These are phyloP conservation scores for Phenganax subtilis DNA, from an alignment of 92 coral and sea anemone species.

Conservation along the genomic window DNA sequence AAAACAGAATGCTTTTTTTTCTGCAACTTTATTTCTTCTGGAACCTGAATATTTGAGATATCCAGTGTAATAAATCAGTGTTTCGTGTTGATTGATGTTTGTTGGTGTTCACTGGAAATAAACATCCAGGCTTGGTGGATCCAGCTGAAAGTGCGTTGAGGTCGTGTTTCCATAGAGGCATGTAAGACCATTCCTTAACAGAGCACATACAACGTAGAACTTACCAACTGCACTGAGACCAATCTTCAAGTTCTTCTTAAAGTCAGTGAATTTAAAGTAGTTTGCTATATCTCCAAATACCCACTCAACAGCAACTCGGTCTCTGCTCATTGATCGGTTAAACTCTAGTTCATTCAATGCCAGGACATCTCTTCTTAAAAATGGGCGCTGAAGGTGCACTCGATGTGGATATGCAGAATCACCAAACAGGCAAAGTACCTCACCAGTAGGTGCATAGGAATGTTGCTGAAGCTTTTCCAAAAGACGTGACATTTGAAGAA, in stretches of 20 bases:
- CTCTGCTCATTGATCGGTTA: constrained; percentile 15
- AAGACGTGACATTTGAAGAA: not conserved
- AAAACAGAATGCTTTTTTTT: too few species aligned
- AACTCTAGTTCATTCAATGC: not conserved
- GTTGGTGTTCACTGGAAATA: constrained; percentile 1
- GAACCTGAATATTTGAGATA: too few species aligned
- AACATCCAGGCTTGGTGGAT: constrained; percentile 3
- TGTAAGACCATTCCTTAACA: not conserved
- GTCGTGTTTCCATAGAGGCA: constrained; percentile 11
- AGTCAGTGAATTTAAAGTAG: constrained; percentile 11
- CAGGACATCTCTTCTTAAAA: not conserved
- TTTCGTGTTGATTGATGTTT: too few species aligned
- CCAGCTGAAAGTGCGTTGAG: not conserved
- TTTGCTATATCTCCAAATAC: constrained; percentile 16
- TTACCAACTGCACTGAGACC: constrained; percentile 8
- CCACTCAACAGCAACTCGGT: constrained; percentile 13
- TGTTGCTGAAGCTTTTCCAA: not conserved
- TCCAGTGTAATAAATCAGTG: too few species aligned
- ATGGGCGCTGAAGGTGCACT: constrained; percentile 5
- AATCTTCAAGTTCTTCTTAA: constrained; percentile 7
- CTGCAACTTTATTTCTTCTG: too few species aligned
- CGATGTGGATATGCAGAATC: constrained; percentile 18
- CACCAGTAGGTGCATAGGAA: not conserved
- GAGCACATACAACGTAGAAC: not conserved
- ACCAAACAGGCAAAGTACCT: constrained; percentile 7